Base-by-base conservation (phyloP, 2,888 invertebrate species). In the Pristionchus maxplancki region DNA sequence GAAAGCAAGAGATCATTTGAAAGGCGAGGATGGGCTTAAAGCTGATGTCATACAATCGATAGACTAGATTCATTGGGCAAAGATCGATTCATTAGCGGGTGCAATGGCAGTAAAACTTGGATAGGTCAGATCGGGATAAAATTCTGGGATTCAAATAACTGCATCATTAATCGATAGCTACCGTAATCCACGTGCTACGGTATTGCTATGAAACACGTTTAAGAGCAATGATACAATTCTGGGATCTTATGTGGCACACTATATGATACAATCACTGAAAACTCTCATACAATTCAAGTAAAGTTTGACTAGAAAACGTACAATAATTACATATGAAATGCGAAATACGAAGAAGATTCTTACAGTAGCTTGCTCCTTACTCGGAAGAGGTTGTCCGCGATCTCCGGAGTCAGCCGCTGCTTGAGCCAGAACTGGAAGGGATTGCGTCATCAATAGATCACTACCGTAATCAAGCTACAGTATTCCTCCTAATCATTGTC, bases 331-430 rank as follows among this genome's bases (percentile, higher is more conserved):
- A 44, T 28, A 78, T 34, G 44, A 44, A 44, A 44, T 11, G 44
- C 44, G 53, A 53, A 37, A 83, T 53, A 20, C 1, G 1, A 11
- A 9, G 2, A 11, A 1, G 6, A 67, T 34, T 31, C 37, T 85
- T 88, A 91, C 53, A 91, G 83, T 48, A 90, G 89, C 90, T 92
- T 92, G 88, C 91, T 90, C 64, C 92, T 86, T 28, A 92, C 91
- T 28, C 90, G 89, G 89, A 92, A 91, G 13, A 92, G 89, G 86
- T 91, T 92, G 88, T 91, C 91, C 1, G 92, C 90, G n/a, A 92
- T 92, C 53, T 91, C 91, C 0, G 90, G 92, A 11, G 92, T 92
- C 20, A 92, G 83, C 15, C 90, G 50, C 0, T 91, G 91, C 53
- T 91, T 53, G 53, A 90, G 90, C 92, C 91, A 91, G 62, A 90